Evolutionary conservation across 1,140 invertebrate species (phyloP).

Genomic region (Reticulitermes speratus): DNA sequence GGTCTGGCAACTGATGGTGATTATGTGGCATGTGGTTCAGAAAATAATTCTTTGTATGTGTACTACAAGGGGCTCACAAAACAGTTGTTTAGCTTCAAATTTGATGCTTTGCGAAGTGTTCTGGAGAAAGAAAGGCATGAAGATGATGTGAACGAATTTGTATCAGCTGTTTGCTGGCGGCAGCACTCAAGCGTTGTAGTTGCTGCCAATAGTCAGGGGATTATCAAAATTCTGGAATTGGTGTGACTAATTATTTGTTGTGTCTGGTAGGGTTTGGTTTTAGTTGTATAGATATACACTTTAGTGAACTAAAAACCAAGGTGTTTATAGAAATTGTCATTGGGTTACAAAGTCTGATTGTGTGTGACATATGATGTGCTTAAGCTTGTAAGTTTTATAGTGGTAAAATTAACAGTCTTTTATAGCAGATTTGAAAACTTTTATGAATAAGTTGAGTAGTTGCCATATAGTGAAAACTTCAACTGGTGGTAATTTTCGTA

Average conservation of each 20-base stretch:
- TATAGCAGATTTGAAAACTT: too few relatives aligned
- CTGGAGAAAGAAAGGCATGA: slow-evolving; percentile 77
- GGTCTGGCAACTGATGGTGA: slow-evolving; percentile 93
- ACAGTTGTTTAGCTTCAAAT: slow-evolving; percentile 85
- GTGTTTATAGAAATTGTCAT: too few relatives aligned
- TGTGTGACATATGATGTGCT: too few relatives aligned
- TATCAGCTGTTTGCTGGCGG: slow-evolving; percentile 94
- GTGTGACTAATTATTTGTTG: slow-evolving; percentile 47
- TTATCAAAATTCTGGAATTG: slow-evolving; percentile 83
- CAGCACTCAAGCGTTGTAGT: slow-evolving; percentile 83
- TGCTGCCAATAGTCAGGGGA: slow-evolving; percentile 94
- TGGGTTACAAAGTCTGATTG: too few relatives aligned
- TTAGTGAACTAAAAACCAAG: too few relatives aligned
- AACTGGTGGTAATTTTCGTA: too few relatives aligned
- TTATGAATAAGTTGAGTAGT: neutral
- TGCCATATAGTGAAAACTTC: neutral
- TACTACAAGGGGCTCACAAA: slow-evolving; percentile 91
- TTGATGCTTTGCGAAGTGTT: slow-evolving; percentile 80
- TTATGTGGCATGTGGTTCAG: slow-evolving; percentile 93
- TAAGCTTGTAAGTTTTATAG: too few relatives aligned
- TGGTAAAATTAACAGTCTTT: too few relatives aligned
- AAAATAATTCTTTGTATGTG: slow-evolving; percentile 92
- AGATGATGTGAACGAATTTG: slow-evolving; percentile 90
- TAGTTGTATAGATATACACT: too few relatives aligned
- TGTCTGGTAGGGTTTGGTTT: too few relatives aligned